Base-by-base conservation (phyloP, 2,113 vertebrate genomes). In the Mormyrus lacerda region DNA sequence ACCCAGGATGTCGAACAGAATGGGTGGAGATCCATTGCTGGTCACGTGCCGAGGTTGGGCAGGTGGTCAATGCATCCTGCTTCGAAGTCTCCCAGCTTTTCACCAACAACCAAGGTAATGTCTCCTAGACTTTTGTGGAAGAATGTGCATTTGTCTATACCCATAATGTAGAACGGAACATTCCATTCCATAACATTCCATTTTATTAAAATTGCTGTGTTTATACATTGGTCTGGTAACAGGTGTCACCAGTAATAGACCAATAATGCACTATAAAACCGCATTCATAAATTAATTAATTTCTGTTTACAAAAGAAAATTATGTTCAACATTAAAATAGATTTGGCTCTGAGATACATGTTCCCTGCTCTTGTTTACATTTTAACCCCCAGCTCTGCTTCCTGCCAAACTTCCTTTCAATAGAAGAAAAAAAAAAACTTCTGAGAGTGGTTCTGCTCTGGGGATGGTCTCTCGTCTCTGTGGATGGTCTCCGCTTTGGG, bases 1-100 rank as follows among this genome's bases (percentile, higher is more conserved):
- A 51, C 1, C 58, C 87, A 96, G 95, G 94, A 10, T 96, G 95
- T 90, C 93, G 89, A 0, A 95, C 95, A 0, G 89, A 91, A 2
- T 95, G 95, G 95, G 95, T 96, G 31, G 88, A 93, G 0, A 91
- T 96, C 7, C 91, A 91, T 0, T 96, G 95, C 92, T 96, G 95
- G 95, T 31, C 51, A 24, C 91, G 90, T 10, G 94, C 93, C 0
- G 93, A 94, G 45, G 94, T 94, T 53, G 95, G 95, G 3, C 92
- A 94, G 90, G 92, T 95, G 90, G 91, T 94, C 90, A 93, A 92
- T 27, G 90, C 95, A 53, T 95, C 95, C 0, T 96, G 95, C 9
- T 91, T 92, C n/a, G 93, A 95, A 1, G 90, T 94, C 31, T 96
- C 94, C 51, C 95, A 94, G 93, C 92, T 96, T 85, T 96, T 96